Conservation (phyloP, 2,797 vertebrate species). For the Fundulus diaphanus region DNA sequence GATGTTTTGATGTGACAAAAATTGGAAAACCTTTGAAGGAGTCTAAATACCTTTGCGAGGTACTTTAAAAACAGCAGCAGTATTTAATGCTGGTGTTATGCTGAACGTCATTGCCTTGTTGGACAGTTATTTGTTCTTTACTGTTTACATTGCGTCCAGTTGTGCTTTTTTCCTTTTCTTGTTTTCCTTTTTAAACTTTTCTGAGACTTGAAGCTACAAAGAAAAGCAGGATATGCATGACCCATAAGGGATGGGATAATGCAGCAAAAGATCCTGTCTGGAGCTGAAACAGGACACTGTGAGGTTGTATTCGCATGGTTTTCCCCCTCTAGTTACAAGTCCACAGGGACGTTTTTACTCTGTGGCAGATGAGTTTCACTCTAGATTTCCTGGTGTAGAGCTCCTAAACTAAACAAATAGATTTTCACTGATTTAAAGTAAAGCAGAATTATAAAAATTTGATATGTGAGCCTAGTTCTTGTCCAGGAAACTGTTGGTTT, state of each 20-base stretch:
- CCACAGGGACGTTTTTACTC: background rate
- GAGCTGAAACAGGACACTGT: slow-evolving; percentile 1
- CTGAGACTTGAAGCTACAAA: background rate
- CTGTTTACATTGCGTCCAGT: background rate
- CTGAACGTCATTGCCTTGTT: background rate
- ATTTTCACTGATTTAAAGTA: background rate
- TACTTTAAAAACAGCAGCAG: background rate
- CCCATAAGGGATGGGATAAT: slow-evolving; percentile 2
- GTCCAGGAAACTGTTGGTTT: slow-evolving; percentile 35
- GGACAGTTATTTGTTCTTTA: slow-evolving; percentile 12
- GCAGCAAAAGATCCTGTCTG: background rate
- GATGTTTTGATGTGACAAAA: background rate
- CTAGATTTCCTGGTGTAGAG: background rate
- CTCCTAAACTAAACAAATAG: no score
- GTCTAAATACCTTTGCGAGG: no score
- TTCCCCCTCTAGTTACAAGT: background rate
- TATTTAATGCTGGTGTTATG: slow-evolving; percentile 45
- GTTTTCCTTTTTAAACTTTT: background rate
- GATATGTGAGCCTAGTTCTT: slow-evolving; percentile 5
- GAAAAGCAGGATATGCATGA: slow-evolving; percentile 21
- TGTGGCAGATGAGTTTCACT: background rate
- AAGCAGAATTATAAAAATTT: background rate
- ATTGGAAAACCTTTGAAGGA: background rate
- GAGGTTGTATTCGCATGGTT: background rate
- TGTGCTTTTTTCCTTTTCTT: background rate